phyloP scores from a whole-genome alignment of 2,797 vertebrate species.

The Girardinus metallicus region DNA sequence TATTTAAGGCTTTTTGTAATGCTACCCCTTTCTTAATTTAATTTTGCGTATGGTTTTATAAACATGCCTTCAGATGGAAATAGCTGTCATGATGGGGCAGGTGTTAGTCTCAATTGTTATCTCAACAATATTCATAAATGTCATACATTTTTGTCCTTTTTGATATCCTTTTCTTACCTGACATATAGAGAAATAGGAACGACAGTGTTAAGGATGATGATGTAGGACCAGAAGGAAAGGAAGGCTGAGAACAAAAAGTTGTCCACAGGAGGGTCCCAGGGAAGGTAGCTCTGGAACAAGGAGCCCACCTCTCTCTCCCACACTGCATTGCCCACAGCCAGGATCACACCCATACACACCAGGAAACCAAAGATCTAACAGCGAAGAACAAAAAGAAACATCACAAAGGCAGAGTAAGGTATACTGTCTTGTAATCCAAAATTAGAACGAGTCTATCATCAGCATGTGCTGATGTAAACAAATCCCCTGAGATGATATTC shows the following conservation, averaged over 20 bases:
- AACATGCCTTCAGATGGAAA: not conserved
- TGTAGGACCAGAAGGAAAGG: conserved; percentile 95
- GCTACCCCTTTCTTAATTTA: not conserved
- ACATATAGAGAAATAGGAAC: conserved; percentile 97
- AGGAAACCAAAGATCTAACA: conserved; percentile 93
- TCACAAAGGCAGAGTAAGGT: not conserved
- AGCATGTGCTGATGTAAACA: conserved; percentile 29
- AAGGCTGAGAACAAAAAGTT: conserved; percentile 93
- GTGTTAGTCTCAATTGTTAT: not conserved
- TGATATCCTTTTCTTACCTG: conserved; percentile 78
- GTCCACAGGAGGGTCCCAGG: conserved; percentile 91
- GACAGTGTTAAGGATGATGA: conserved; percentile 97
- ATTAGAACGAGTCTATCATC: conserved; percentile 17
- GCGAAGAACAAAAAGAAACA: conserved; percentile 8
- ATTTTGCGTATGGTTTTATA: not conserved
- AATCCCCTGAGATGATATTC: conserved; percentile 39
- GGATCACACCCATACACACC: conserved; percentile 94
- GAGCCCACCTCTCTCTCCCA: conserved; percentile 92
- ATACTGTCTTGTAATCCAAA: conserved; percentile 6
- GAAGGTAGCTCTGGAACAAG: conserved; percentile 93
- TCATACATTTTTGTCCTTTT: not conserved
- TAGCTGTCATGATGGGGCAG: not conserved
- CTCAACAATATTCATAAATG: not conserved
- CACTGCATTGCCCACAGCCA: conserved; percentile 92
- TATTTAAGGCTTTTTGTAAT: not conserved